Conservation (phyloP, 2,113 vertebrate species). For the Mixornis gularis region DNA sequence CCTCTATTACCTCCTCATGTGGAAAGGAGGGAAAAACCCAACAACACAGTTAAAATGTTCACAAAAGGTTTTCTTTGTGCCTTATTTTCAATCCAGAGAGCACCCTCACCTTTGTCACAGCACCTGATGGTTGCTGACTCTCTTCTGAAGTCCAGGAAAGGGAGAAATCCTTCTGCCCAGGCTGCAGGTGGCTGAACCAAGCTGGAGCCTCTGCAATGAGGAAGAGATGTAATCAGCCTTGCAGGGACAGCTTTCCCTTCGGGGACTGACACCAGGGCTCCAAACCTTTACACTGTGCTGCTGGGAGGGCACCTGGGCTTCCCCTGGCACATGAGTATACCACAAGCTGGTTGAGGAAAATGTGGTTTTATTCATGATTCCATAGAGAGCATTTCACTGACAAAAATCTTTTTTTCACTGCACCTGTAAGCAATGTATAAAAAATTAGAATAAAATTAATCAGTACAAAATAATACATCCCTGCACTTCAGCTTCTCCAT, state of each 20-base stretch:
- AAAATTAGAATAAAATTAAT: not conserved
- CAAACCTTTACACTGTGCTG: rapidly evolving
- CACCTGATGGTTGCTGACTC: not conserved
- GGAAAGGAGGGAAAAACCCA: not conserved
- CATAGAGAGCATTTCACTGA: not conserved
- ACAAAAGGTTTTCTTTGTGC: not conserved
- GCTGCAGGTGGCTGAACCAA: not conserved
- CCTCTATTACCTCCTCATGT: not conserved
- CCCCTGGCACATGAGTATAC: not conserved
- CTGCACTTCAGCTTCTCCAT: not conserved
- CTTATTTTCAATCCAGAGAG: not conserved
- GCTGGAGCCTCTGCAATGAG: not conserved
- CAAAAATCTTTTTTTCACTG: not conserved
- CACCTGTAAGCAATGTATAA: not conserved
- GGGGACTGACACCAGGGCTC: not conserved
- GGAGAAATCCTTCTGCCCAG: not conserved
- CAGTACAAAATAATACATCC: not conserved
- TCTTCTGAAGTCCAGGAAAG: not conserved
- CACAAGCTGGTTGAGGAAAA: not conserved
- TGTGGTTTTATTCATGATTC: not conserved
- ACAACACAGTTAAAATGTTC: not conserved
- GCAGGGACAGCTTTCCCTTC: not conserved
- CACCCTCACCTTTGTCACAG: not conserved
- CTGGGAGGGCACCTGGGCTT: not conserved
- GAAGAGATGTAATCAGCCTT: not conserved